phyloP scores from a whole-genome alignment of 2,888 invertebrate genomes.

The Caenorhabditis drosophilae region DNA sequence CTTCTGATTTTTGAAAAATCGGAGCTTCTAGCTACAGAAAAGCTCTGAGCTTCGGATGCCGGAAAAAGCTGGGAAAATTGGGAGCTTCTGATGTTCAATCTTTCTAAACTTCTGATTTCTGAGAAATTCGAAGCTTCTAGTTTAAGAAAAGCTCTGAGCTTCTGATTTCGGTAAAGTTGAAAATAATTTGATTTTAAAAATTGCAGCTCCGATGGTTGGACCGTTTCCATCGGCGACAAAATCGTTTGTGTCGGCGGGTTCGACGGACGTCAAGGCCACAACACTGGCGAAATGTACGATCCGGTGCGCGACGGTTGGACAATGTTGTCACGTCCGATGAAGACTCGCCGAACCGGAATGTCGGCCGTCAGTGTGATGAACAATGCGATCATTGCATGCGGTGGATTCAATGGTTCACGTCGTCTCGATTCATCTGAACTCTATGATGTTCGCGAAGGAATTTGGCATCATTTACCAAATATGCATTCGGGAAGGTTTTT shows the following conservation, averaged over 20 bases:
- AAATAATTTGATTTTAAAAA: no score
- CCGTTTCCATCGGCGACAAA: conserved; percentile 8
- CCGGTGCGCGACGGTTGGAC: conserved; percentile 19
- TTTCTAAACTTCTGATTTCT: no score
- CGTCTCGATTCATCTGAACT: conserved; percentile 43
- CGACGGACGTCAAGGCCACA: conserved; percentile 38
- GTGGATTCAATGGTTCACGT: conserved; percentile 40
- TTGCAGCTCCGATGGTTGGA: conserved; percentile 29
- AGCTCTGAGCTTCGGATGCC: no score
- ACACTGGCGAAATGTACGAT: conserved; percentile 37
- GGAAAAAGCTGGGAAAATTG: no score
- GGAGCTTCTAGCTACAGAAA: no score
- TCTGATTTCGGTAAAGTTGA: no score
- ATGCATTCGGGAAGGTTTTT: conserved; percentile 32
- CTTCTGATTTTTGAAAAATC: no score
- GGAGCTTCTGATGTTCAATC: no score
- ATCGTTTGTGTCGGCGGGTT: conserved; percentile 41
- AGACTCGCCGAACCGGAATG: conserved; percentile 37
- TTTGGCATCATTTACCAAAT: conserved; percentile 36
- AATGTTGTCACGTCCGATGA: conserved; percentile 21
- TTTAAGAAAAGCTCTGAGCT: no score
- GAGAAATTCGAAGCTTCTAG: no score
- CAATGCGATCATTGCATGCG: conserved; percentile 28
- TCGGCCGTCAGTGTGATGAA: conserved; percentile 22
- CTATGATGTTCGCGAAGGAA: conserved; percentile 40